phyloP scores from a whole-genome alignment of 2,888 invertebrate genomes.

The Choristoneura rosaceana region DNA sequence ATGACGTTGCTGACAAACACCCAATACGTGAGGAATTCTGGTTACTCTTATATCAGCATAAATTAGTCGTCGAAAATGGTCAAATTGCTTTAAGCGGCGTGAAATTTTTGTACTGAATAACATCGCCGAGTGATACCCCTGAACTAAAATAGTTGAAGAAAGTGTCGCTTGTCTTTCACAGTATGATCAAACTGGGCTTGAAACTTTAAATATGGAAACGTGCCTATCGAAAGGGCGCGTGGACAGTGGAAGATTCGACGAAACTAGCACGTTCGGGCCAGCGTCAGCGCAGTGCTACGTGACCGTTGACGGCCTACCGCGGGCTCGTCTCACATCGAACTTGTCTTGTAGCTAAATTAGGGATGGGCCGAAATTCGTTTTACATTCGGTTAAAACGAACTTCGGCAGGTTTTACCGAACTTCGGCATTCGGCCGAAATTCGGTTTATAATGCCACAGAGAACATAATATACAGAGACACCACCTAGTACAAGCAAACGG shows the following conservation, averaged over 20 bases:
- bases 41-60: not conserved
- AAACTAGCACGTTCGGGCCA: constrained; percentile 49
- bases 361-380: too few relatives aligned
- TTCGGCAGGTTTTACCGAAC: too few relatives aligned
- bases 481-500: too few relatives aligned
- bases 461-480: too few relatives aligned
- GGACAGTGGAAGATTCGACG: constrained; percentile 43
- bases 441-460: too few relatives aligned
- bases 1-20: constrained; percentile 11
- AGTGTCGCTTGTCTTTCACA: constrained; percentile 18
- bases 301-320: constrained; percentile 49
- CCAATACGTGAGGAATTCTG: constrained; percentile 22
- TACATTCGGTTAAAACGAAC: too few relatives aligned
- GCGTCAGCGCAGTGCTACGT: constrained; percentile 50
- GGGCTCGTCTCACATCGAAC: constrained; percentile 39
- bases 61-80: not conserved
- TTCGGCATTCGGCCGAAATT: too few relatives aligned
- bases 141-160: not conserved
- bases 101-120: not conserved
- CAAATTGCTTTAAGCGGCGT: not conserved
- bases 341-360: too few relatives aligned
- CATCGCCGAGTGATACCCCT: not conserved
- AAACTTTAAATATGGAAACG: constrained; percentile 41
- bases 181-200: constrained; percentile 17
- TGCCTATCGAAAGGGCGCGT: constrained; percentile 46